A percentile compares a stretch with the other conserved stretches of the same genome.
phyloP scores from a whole-genome alignment of 1,140 invertebrate genomes.

The Anastatus disparis region DNA sequence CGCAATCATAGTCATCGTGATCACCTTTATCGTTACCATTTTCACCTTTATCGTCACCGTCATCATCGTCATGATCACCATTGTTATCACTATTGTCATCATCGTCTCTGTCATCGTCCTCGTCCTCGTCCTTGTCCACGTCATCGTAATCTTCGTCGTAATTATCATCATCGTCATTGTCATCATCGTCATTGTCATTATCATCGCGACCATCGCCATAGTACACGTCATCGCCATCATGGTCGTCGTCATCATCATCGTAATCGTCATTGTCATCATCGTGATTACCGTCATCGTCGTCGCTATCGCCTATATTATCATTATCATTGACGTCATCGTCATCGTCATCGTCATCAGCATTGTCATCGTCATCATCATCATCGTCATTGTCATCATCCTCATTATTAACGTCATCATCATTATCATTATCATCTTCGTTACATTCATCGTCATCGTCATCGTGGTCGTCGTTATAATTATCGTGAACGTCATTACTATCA shows the following conservation, averaged over 20 bases:
- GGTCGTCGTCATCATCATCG: background rate
- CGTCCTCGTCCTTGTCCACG: background rate
- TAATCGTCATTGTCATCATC: background rate
- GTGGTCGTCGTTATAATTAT: background rate
- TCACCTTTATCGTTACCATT: background rate
- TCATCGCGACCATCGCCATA: background rate
- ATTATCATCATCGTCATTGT: background rate
- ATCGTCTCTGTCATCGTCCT: background rate
- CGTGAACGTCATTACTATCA: background rate
- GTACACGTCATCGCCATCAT: background rate
- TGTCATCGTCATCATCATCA: background rate
- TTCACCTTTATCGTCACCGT: background rate
- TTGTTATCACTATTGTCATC: background rate
- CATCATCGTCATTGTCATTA: background rate
- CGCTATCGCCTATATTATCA: background rate
- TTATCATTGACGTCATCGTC: too few species aligned
- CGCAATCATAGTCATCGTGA: too few species aligned
- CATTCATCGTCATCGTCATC: background rate
- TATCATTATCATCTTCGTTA: background rate
- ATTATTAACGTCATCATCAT: background rate
- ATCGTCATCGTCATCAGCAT: background rate
- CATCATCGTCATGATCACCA: too few species aligned
- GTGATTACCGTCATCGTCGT: background rate
- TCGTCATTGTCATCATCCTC: background rate
- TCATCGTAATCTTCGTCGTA: background rate